These are phyloP conservation scores for Bombus consobrinus DNA, from an alignment of 1,140 invertebrate species.

Conservation along the genomic window DNA sequence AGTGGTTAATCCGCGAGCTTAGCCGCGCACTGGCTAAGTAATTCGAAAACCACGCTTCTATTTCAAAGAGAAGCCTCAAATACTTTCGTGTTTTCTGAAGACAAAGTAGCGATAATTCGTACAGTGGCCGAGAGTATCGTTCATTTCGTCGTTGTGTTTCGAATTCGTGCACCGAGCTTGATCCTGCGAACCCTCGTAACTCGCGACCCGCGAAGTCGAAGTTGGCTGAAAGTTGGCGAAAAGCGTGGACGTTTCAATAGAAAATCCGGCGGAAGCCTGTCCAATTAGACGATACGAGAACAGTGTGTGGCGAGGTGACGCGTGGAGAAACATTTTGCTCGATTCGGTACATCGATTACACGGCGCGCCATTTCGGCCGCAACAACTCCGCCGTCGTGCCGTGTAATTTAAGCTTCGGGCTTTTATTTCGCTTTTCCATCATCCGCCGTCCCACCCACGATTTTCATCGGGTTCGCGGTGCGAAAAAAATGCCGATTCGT, in stretches of 20 bases:
- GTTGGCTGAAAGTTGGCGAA: neutral
- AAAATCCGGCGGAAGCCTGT: constrained; percentile 8
- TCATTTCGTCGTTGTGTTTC: neutral
- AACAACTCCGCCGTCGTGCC: constrained; percentile 7
- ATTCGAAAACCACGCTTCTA: neutral
- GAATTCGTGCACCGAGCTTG: too few relatives aligned
- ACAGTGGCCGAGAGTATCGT: neutral
- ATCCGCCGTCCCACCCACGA: neutral
- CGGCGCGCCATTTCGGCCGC: constrained; percentile 26
- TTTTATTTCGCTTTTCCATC: constrained; percentile 31
- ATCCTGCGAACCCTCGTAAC: neutral
- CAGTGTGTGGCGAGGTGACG: neutral
- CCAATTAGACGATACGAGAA: constrained; percentile 3
- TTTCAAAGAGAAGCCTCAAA: neutral
- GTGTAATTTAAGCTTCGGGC: constrained; percentile 37
- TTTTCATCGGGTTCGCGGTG: neutral
- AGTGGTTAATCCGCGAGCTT: constrained; percentile 17
- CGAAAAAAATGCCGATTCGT: neutral
- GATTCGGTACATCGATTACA: constrained; percentile 37
- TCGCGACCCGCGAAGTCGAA: neutral
- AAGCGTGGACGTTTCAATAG: neutral
- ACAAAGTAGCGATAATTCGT: neutral
- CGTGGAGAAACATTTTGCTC: constrained; percentile 26
- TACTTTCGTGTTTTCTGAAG: neutral
- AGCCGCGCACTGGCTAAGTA: too few relatives aligned